These are phyloP conservation scores for Notolabrus celidotus DNA, from an alignment of 2,797 vertebrate species.

Conservation along the genomic window DNA sequence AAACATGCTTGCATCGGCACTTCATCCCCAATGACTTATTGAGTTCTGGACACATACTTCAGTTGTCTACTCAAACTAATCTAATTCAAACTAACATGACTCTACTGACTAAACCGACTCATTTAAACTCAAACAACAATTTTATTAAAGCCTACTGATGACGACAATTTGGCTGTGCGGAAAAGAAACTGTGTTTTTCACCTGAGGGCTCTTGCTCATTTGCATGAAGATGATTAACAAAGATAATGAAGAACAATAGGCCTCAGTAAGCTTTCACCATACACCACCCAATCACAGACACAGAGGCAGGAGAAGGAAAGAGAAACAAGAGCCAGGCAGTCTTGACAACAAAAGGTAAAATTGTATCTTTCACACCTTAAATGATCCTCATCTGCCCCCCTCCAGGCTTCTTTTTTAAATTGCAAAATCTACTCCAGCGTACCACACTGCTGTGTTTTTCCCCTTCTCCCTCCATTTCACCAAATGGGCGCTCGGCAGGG, in stretches of 20 bases:
- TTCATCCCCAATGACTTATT: too few species aligned
- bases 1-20: too few species aligned
- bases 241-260: constrained; percentile 25
- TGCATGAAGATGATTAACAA: constrained; percentile 27
- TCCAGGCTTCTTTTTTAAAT: constrained; percentile 20
- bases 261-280: neutral
- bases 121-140: too few species aligned
- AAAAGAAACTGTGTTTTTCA: constrained; percentile 8
- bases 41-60: too few species aligned
- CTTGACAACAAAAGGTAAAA: neutral
- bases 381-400: constrained; percentile 7
- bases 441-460: constrained; percentile 13
- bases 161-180: too few species aligned
- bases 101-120: too few species aligned
- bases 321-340: neutral
- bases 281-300: neutral
- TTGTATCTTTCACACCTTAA: constrained; percentile 16
- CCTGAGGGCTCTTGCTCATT: constrained; percentile 8
- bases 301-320: neutral
- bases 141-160: too few species aligned
- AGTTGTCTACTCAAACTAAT: too few species aligned
- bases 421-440: constrained; percentile 1
- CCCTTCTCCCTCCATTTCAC: constrained; percentile 11
- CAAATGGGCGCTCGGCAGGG: constrained; percentile 49
- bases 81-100: too few species aligned